Percentiles rank a stretch among this genome's conserved stretches.
Conservation (phyloP, 2,113 vertebrate genomes). For the Potamarius usumacintae region DNA sequence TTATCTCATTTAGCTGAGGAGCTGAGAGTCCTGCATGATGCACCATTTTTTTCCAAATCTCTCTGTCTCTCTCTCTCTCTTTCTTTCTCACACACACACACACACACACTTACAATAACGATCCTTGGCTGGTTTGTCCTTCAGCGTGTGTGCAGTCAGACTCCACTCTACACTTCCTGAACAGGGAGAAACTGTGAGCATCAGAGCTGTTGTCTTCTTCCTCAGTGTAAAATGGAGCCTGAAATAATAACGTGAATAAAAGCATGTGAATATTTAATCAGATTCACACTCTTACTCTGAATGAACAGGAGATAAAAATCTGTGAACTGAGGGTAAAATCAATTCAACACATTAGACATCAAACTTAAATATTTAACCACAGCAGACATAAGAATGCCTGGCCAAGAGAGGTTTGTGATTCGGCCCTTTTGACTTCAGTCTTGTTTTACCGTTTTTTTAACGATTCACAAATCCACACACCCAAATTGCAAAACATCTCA, state of each 20-base stretch:
- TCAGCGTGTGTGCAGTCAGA: slow-evolving; percentile 67
- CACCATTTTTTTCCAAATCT: background rate
- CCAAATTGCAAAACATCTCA: no score
- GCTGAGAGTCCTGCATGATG: background rate
- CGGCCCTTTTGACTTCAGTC: background rate
- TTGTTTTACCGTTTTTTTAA: background rate
- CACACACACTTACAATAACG: slow-evolving; percentile 65
- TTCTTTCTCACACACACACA: background rate
- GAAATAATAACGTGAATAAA: slow-evolving; percentile 9
- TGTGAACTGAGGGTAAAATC: no score
- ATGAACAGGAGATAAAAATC: background rate
- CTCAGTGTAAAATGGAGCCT: slow-evolving; percentile 82
- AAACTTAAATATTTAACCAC: no score
- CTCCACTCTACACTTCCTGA: slow-evolving; percentile 82
- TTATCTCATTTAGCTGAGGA: background rate
- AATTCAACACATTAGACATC: no score
- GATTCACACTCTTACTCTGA: background rate
- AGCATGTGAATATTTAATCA: background rate
- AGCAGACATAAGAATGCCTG: no score
- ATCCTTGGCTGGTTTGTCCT: slow-evolving; percentile 71
- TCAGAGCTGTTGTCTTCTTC: slow-evolving; percentile 74
- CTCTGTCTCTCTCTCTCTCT: background rate
- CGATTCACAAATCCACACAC: no score
- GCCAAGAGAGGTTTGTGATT: background rate
- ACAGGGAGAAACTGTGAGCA: slow-evolving; percentile 82